Evolutionary conservation across 2,113 vertebrate species (phyloP).

Genomic region (Xenopus tropicalis): DNA sequence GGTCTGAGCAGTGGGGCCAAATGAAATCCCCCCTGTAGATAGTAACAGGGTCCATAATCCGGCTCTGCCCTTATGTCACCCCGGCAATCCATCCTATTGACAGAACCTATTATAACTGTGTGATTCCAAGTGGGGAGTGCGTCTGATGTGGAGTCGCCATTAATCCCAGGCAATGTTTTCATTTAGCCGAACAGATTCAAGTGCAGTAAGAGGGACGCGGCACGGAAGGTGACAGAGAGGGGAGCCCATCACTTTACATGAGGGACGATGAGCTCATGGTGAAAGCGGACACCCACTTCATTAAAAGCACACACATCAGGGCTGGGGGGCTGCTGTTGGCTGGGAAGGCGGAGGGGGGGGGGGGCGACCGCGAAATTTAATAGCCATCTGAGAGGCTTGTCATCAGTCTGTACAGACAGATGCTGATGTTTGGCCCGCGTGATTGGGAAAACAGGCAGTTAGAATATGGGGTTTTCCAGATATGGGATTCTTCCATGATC

Average conservation of each 20-base stretch:
- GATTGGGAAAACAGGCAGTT: too few relatives aligned
- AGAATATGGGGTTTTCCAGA: too few relatives aligned
- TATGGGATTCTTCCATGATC: too few relatives aligned
- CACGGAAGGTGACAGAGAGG: slow-evolving; percentile 23
- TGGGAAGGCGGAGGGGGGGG: not conserved
- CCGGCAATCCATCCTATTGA: not conserved
- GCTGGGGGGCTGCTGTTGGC: slow-evolving; percentile 1
- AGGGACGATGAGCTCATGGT: slow-evolving; percentile 33
- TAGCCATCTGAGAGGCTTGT: slow-evolving; percentile 28
- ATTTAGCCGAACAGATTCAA: not conserved
- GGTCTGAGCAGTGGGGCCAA: too few relatives aligned
- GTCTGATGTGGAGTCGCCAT: slow-evolving; percentile 9
- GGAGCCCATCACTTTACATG: slow-evolving; percentile 7
- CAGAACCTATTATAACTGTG: not conserved
- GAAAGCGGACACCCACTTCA: slow-evolving; percentile 37
- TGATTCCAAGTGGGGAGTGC: not conserved
- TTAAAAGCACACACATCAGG: slow-evolving; percentile 22
- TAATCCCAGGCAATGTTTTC: slow-evolving; percentile 22
- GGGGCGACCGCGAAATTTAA: slow-evolving; percentile 26
- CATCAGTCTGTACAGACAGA: slow-evolving; percentile 30
- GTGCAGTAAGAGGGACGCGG: not conserved
- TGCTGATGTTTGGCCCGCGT: too few relatives aligned
- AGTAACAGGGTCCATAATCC: too few relatives aligned
- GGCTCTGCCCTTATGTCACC: not conserved
- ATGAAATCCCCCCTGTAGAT: too few relatives aligned